Evolutionary conservation across 2,113 vertebrate genomes (phyloP), one percentile per base, ranked within the genome.

Genomic region (Paedocypris sp.): DNA sequence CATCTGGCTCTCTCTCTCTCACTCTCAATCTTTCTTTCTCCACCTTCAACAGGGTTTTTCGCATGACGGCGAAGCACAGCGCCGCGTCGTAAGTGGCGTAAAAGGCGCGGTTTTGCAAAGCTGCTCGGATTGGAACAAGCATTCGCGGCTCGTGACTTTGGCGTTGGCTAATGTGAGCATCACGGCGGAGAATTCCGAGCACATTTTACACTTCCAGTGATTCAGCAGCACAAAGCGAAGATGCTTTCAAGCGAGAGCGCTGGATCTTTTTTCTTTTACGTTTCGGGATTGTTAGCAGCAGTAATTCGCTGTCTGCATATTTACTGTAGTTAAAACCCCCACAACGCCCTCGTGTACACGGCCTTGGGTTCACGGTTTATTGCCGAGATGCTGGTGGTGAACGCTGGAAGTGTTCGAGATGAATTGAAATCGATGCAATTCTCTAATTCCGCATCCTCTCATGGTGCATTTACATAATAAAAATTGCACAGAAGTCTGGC

Each of bases 1-100:
- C 85, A 86, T 87, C 80, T 83, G 67, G 82, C 82, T 73, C 75
- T 77, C 75, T 76, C 66, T 77, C 76, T 71, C 73, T 80, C 81
- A 80, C 82, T 85, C 80, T 82, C 81, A 79, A 60, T 80, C 62
- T 60, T 56, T 19, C 35, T 81, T 82, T 81, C 13, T 10, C 45
- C 19, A 8, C 56, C 22, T 35, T 42, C 83, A 67, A 74, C 82
- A 78, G 75, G 77, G 80, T 60, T 73, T 83, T 72, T 85, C 77
- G 75, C 64, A 83, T 83, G 82, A 74, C 53, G 69, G 22, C 3
- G 39, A 68, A 33, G 43, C 58, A 72, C 18, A 39, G 45, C 70
- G 42, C 54, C 71, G 39, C 26, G 76, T 83, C 65, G 63, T 78
- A 67, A 86, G 89, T 83, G 70, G 73, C 83, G 78, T 79, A 79